Conservation (phyloP, 2,888 invertebrate species). For the Apantesis nais region DNA sequence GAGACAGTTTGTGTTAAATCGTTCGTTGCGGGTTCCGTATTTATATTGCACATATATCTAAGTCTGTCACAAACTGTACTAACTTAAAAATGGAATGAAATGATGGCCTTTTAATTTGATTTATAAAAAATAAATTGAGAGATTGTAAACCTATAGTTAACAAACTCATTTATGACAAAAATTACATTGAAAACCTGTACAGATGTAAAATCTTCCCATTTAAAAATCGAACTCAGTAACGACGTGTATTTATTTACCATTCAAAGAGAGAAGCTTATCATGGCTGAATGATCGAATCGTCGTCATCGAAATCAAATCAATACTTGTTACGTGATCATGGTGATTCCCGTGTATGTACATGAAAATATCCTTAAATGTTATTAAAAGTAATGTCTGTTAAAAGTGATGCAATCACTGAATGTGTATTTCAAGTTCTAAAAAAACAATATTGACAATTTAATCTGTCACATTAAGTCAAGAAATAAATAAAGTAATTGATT, state of each 20-base stretch:
- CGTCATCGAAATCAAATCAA: no score
- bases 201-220: no score
- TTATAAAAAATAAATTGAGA: background rate
- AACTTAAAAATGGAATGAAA: background rate
- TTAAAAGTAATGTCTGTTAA: no score
- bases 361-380: no score
- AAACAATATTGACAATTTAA: background rate
- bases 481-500: background rate
- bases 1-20: slow-evolving; percentile 15
- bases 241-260: no score
- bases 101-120: background rate
- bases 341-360: no score
- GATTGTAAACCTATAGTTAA: no score
- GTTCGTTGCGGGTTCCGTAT: slow-evolving; percentile 17
- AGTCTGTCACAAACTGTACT: background rate
- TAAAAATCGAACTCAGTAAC: no score
- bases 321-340: no score
- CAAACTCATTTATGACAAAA: background rate
- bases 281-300: no score
- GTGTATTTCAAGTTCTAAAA: background rate
- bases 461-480: background rate
- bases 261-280: no score
- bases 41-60: background rate
- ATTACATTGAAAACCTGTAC: no score
- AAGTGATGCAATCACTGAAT: background rate